A percentile compares a stretch with the other conserved stretches of the same genome.
These are phyloP conservation scores for Gymnoscelis rufifasciata DNA, from an alignment of 2,888 invertebrate species.

Conservation along the genomic window DNA sequence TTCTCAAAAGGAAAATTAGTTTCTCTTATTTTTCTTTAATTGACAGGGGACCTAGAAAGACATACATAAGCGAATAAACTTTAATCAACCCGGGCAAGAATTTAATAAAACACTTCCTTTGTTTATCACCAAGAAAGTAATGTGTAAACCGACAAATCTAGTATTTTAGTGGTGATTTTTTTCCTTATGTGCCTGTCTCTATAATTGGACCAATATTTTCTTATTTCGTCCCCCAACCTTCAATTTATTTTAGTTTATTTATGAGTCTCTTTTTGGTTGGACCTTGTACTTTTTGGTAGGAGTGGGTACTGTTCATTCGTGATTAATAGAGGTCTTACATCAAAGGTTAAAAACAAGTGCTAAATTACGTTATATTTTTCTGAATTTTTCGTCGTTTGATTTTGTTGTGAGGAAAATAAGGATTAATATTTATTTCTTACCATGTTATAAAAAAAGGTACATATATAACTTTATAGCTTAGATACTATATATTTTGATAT, in stretches of 20 bases:
- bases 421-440: no score
- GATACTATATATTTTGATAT: no score
- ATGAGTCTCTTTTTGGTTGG: not conserved
- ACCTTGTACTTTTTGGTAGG: not conserved
- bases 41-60: not conserved
- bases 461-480: no score
- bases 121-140: not conserved
- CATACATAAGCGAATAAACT: not conserved
- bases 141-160: not conserved
- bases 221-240: not conserved
- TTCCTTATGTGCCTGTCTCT: not conserved
- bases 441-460: no score
- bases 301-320: no score
- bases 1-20: no score
- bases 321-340: not conserved
- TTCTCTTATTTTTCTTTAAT: no score
- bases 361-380: not conserved
- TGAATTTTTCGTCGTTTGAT: not conserved
- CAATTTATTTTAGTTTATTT: constrained; percentile 3
- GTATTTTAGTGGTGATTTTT: not conserved
- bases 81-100: not conserved
- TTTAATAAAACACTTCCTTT: not conserved
- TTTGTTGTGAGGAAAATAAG: not conserved
- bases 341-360: not conserved
- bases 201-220: constrained; percentile 9